Evolutionary conservation across 2,113 vertebrate genomes (phyloP).

Genomic region (Apodemus speciosus): DNA sequence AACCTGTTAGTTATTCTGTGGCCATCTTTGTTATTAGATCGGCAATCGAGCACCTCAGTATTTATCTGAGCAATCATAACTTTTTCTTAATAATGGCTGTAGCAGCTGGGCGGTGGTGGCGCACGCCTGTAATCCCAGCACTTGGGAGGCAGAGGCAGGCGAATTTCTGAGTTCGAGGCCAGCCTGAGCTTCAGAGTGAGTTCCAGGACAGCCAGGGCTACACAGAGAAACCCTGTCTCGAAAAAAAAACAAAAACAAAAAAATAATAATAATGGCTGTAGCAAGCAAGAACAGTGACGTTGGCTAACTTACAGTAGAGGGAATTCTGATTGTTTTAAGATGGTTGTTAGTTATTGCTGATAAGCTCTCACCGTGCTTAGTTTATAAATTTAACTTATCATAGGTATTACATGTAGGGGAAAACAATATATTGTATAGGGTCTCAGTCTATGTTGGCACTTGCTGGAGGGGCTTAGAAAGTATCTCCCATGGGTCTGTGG

Average conservation of each 20-base stretch:
- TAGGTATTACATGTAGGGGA: neutral
- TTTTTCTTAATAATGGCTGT: neutral
- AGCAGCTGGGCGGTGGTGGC: too few species aligned
- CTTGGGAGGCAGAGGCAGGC: too few species aligned
- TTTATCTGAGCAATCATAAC: neutral
- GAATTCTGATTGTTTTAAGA: neutral
- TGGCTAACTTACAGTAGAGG: neutral
- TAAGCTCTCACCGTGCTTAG: neutral
- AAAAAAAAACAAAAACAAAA: too few species aligned
- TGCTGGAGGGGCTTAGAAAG: neutral
- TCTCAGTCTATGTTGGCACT: neutral
- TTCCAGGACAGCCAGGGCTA: too few species aligned
- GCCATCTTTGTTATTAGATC: neutral
- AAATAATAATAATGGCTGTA: neutral
- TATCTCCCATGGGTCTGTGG: neutral
- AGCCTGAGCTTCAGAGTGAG: too few species aligned
- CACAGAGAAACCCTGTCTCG: too few species aligned
- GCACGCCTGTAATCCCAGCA: too few species aligned
- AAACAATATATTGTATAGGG: neutral
- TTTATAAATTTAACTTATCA: neutral
- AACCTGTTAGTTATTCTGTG: too few species aligned
- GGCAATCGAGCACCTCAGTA: neutral
- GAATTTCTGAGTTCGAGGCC: too few species aligned
- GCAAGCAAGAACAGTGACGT: neutral
- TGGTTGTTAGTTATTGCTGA: neutral